A percentile compares a stretch with the other conserved stretches of the same genome.
phyloP scores from a whole-genome alignment of 2,113 vertebrate species.

The Bubo scandiacus region DNA sequence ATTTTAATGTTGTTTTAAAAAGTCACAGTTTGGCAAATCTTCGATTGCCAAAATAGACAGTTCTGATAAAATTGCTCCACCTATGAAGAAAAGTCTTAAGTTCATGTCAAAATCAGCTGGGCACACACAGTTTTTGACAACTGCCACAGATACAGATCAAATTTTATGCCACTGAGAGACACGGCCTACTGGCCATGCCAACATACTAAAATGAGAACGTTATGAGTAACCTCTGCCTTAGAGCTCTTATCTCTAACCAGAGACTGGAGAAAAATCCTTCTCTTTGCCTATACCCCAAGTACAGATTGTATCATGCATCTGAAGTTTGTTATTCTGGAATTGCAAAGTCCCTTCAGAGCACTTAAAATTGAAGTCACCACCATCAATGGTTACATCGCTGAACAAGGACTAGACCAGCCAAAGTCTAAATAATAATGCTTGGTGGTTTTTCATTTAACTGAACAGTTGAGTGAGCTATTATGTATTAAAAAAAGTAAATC shows the following conservation, averaged over 20 bases:
- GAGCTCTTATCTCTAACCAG: not conserved
- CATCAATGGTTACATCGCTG: not conserved
- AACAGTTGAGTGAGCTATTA: not conserved
- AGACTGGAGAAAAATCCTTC: not conserved
- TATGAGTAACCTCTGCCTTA: not conserved
- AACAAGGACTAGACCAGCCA: not conserved
- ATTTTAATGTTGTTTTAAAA: not conserved
- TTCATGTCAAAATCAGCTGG: not conserved
- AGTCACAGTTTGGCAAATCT: not conserved
- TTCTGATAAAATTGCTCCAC: not conserved
- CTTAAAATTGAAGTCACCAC: not conserved
- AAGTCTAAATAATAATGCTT: not conserved
- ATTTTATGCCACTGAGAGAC: not conserved
- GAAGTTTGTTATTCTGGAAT: not conserved
- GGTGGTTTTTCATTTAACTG: not conserved
- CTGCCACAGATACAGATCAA: not conserved
- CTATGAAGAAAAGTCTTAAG: not conserved
- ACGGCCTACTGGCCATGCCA: not conserved
- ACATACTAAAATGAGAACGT: not conserved
- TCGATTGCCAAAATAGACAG: not conserved
- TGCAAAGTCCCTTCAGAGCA: not conserved
- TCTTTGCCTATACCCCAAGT: not conserved
- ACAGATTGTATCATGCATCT: not conserved
- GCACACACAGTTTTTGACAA: not conserved
- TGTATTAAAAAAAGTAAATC: not conserved